Evolutionary conservation across 2,797 vertebrate genomes (phyloP).

Genomic region (Tolypeutes matacus): DNA sequence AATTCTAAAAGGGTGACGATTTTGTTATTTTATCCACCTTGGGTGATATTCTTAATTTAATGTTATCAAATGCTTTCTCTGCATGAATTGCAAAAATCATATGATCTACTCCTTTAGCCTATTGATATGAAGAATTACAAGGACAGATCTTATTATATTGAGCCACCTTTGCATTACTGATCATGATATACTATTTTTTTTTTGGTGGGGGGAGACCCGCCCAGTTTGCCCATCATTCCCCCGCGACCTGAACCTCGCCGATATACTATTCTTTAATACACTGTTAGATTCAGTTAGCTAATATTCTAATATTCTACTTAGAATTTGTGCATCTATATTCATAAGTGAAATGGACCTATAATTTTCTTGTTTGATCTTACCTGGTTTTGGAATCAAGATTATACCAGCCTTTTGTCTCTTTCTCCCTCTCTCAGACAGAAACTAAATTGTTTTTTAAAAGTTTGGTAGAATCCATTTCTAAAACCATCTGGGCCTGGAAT

Average conservation of each 20-base stretch:
- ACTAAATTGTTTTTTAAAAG: not conserved
- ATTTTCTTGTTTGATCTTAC: constrained; percentile 2
- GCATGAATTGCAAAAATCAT: not conserved
- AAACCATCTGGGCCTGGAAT: not conserved
- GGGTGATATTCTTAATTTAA: not conserved
- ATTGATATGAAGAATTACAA: not conserved
- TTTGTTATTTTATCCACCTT: not conserved
- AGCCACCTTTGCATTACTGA: not conserved
- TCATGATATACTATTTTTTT: not conserved
- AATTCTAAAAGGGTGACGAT: not conserved
- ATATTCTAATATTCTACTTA: not conserved
- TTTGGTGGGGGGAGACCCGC: no score
- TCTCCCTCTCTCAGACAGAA: not conserved
- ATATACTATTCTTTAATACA: not conserved
- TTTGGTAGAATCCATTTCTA: not conserved
- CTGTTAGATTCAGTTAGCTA: not conserved
- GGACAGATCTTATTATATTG: not conserved
- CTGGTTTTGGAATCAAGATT: not conserved
- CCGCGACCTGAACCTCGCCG: no score
- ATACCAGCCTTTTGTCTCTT: not conserved
- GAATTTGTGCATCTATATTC: not conserved
- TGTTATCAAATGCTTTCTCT: not conserved
- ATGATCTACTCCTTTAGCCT: not conserved
- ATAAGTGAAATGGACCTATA: not conserved
- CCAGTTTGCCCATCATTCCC: no score